These are phyloP conservation scores for Eupleurogrammus muticus DNA, from an alignment of 2,797 vertebrate species.

Conservation along the genomic window DNA sequence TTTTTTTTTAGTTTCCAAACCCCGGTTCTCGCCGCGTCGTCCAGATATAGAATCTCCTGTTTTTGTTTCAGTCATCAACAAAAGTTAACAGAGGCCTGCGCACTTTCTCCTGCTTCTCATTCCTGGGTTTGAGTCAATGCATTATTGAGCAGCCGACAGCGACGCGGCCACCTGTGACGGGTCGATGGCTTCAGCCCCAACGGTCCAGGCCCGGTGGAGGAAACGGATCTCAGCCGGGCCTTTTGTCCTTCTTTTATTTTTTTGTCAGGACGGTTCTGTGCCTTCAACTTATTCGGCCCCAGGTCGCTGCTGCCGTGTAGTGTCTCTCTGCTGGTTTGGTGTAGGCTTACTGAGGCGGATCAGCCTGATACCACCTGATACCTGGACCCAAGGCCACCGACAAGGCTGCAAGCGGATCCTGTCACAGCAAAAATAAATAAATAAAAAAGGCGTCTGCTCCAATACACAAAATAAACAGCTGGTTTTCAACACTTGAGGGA, in stretches of 20 bases:
- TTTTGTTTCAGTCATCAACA: conserved; percentile 34
- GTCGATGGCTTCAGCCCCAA: conserved; percentile 42
- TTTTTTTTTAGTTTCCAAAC: conserved; percentile 37
- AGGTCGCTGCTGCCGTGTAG: conserved; percentile 20
- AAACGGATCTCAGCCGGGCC: conserved; percentile 34
- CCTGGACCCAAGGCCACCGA: conserved; percentile 59
- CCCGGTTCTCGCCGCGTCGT: not conserved
- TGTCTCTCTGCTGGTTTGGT: conserved; percentile 64
- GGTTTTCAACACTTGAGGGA: conserved; percentile 11
- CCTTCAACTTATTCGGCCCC: conserved; percentile 40
- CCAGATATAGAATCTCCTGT: conserved; percentile 17
- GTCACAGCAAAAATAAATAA: conserved; percentile 50
- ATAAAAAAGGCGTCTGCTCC: no score
- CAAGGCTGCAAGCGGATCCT: conserved; percentile 51
- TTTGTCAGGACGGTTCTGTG: conserved; percentile 17
- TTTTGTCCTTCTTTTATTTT: conserved; percentile 2
- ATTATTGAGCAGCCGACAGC: conserved; percentile 77
- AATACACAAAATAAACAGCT: conserved; percentile 2
- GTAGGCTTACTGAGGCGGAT: conserved; percentile 75
- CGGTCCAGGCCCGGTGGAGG: conserved; percentile 19
- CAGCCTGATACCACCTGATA: conserved; percentile 73
- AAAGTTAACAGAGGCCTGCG: conserved; percentile 16
- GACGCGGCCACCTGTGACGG: conserved; percentile 61
- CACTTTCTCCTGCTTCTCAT: conserved; percentile 65
- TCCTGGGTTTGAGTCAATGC: conserved; percentile 55